Evolutionary conservation across 1,140 invertebrate species (phyloP).

Genomic region (Orchestia grillus): DNA sequence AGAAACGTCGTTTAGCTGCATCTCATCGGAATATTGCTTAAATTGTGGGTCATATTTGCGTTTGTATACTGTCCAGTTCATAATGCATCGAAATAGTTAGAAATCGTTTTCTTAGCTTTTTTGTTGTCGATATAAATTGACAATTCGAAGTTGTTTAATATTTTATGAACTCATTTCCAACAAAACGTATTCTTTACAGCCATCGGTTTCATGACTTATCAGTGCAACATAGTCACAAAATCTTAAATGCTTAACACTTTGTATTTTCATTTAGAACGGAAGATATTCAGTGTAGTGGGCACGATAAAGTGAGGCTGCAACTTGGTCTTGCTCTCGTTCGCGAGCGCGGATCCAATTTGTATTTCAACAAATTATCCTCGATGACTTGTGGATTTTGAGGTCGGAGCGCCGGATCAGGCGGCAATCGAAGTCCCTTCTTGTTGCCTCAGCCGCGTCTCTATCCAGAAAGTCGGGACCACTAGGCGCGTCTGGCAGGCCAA

Average conservation of each 20-base stretch:
- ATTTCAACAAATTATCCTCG: conserved; percentile 51
- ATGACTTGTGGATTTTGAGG: conserved; percentile 43
- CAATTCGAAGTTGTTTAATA: neutral
- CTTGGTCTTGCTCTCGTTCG: conserved; percentile 12
- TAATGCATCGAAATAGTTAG: neutral
- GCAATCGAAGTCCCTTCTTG: conserved; percentile 23
- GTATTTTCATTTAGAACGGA: neutral
- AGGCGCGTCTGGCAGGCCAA: neutral
- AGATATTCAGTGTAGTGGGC: neutral
- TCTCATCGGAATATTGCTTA: too few relatives aligned
- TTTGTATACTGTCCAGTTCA: neutral
- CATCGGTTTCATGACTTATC: neutral
- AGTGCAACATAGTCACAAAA: neutral
- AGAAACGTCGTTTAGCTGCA: neutral
- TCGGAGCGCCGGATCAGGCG: neutral
- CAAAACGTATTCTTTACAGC: neutral
- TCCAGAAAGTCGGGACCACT: neutral
- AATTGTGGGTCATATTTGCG: neutral
- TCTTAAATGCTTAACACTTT: neutral
- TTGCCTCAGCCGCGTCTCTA: neutral
- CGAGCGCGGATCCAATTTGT: conserved; percentile 41
- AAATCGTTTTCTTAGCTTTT: neutral
- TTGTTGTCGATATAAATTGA: neutral
- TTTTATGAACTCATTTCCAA: neutral
- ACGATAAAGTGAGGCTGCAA: neutral